Percentiles rank a stretch among this genome's conserved stretches.
Conservation (phyloP, 2,113 vertebrate species). For the Solea senegalensis region DNA sequence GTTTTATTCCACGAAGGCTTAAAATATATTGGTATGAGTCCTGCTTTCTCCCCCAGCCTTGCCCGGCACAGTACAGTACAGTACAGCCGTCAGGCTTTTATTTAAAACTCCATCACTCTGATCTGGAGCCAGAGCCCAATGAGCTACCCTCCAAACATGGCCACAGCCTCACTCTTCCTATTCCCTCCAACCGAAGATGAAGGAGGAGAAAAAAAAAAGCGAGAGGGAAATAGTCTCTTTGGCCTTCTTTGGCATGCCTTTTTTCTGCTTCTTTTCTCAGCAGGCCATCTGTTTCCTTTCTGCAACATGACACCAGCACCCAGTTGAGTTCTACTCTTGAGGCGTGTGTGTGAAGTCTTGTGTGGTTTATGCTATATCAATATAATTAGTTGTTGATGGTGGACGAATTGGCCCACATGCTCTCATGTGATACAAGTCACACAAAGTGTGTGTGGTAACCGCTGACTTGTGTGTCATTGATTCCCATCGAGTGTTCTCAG, state of each 20-base stretch:
- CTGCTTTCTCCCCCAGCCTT: constrained; percentile 29
- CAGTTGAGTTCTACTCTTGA: constrained; percentile 43
- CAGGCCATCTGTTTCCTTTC: constrained; percentile 77
- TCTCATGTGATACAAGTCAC: constrained; percentile 47
- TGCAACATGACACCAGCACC: constrained; percentile 67
- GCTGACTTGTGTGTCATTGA: constrained; percentile 25
- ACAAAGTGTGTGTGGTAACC: constrained; percentile 42
- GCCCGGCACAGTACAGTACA: constrained; percentile 29
- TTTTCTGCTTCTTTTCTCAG: constrained; percentile 40
- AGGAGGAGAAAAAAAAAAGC: constrained; percentile 43
- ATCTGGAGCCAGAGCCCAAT: constrained; percentile 67
- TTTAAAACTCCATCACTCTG: constrained; percentile 67
- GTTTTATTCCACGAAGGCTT: constrained; percentile 7
- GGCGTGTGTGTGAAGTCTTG: constrained; percentile 15
- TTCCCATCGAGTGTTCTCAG: background rate
- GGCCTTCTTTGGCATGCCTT: constrained; percentile 62
- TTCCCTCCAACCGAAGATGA: constrained; percentile 50
- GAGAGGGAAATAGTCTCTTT: constrained; percentile 37
- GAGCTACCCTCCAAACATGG: constrained; percentile 59
- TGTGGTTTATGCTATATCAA: constrained; percentile 43
- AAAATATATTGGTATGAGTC: constrained; percentile 39
- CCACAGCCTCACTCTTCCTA: constrained; percentile 40
- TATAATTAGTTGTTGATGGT: constrained; percentile 43
- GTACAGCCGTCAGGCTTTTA: constrained; percentile 56
- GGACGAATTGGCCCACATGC: constrained; percentile 42